Evolutionary conservation across 2,113 vertebrate genomes (phyloP).

Genomic region (Columba livia): DNA sequence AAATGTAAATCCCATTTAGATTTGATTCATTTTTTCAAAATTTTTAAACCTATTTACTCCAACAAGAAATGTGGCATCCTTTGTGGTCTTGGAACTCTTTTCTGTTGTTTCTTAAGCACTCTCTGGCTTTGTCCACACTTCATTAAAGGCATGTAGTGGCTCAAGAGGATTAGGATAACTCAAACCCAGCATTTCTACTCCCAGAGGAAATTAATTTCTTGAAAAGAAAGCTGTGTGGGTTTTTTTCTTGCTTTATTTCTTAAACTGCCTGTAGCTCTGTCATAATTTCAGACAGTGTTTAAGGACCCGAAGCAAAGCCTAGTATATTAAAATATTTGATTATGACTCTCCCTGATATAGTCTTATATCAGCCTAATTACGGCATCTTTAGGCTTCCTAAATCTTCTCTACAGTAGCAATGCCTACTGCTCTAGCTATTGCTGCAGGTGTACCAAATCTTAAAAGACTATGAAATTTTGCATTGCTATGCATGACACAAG

Average conservation of each 20-base stretch:
- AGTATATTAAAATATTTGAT: background rate
- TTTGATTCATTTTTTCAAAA: constrained; percentile 5
- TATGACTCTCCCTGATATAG: background rate
- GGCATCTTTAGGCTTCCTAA: background rate
- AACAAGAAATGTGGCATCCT: background rate
- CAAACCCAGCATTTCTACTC: constrained; percentile 3
- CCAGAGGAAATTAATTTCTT: constrained; percentile 11
- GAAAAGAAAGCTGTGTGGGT: constrained; percentile 7
- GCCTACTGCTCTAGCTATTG: background rate
- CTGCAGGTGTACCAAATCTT: background rate
- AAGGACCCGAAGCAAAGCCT: background rate
- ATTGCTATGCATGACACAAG: no score
- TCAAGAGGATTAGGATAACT: constrained; percentile 56
- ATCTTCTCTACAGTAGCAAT: background rate
- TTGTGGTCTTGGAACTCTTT: background rate
- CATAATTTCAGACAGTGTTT: background rate
- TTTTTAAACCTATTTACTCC: constrained; percentile 22
- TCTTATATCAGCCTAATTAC: background rate
- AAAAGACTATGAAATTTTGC: background rate
- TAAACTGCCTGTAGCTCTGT: background rate
- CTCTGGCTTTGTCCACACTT: constrained; percentile 36
- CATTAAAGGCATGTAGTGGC: constrained; percentile 41
- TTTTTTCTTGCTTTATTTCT: constrained; percentile 36
- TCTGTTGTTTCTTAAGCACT: constrained; percentile 20
- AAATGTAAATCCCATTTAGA: background rate